Evolutionary conservation across 2,113 vertebrate genomes (phyloP), one percentile per base, ranked within the genome.

Genomic region (Cynocephalus volans): DNA sequence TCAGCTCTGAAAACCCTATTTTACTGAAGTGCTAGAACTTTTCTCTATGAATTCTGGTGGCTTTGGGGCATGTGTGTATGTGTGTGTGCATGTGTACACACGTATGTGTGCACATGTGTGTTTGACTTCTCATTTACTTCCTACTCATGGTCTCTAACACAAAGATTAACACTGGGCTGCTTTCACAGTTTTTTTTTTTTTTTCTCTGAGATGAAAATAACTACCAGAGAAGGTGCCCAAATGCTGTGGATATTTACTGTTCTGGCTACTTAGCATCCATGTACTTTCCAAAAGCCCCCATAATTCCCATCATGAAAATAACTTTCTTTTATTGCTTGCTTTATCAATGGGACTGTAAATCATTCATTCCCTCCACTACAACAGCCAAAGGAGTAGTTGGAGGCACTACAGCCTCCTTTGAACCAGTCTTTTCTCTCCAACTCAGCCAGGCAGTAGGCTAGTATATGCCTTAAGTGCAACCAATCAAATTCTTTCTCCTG

Each of bases 161-260:
- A 70, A 94, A 73, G 24, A 91, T 97, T 98, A 98, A 98, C 82
- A 94, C 90, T 13, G 41, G 36, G 11, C 13, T 67, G n/a, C 4
- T 65, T 90, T 80, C 28, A 54, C 1, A 65, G 17, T 24, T 92
- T 41, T 81, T 56, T 6, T 36, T 90, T 26, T 91, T 73, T 48
- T 23, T 90, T 26, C 88, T 73, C 41, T 23, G 69, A 48, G 1
- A 75, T 64, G 23, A 77, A 65, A 90, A 77, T 15, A 65, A 52
- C 4, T 79, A 7, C 14, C 33, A 12, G 28, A 72, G 58, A 89
- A 83, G 31, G 18, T 54, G 7, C 10, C 8, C 45, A 56, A 26
- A 15, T 6, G 21, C 9, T 69, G 18, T 64, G 23, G 6, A 12
- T 81, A n/a, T 93, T 69, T 69, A 52, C 50, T 58, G 31, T 82